Evolutionary conservation across 1,140 invertebrate species (phyloP).

Genomic region (Zophobas atratus): DNA sequence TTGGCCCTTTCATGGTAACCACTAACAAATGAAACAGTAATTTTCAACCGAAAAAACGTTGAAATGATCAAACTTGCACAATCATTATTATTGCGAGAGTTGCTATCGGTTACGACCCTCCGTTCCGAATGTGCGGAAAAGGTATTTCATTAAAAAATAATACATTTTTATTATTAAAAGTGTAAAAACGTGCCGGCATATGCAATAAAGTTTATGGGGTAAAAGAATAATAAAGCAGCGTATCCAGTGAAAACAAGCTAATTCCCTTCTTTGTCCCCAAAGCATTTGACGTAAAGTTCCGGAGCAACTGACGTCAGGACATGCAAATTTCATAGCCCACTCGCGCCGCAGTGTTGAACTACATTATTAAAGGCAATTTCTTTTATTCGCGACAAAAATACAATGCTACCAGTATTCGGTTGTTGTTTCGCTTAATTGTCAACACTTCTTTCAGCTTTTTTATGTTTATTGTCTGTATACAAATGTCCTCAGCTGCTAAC

Average conservation of each 20-base stretch:
- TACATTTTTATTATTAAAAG: slow-evolving; percentile 37
- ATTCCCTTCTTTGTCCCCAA: slow-evolving; percentile 54
- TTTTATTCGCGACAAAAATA: slow-evolving; percentile 62
- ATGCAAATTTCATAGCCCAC: slow-evolving; percentile 62
- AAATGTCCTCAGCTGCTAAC: slow-evolving; percentile 58
- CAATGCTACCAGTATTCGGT: slow-evolving; percentile 59
- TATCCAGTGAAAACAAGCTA: slow-evolving; percentile 50
- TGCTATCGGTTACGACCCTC: not conserved
- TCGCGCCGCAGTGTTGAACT: slow-evolving; percentile 55
- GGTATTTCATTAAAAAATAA: slow-evolving; percentile 27
- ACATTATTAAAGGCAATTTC: slow-evolving; percentile 65
- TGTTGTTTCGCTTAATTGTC: slow-evolving; percentile 63
- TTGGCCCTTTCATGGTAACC: no score
- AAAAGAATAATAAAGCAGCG: slow-evolving; percentile 51
- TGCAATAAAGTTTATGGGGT: slow-evolving; percentile 50
- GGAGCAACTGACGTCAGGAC: slow-evolving; percentile 56
- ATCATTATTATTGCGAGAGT: not conserved
- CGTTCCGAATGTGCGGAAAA: not conserved
- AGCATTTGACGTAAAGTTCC: slow-evolving; percentile 58
- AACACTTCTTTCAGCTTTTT: slow-evolving; percentile 62
- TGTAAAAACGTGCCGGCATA: slow-evolving; percentile 22
- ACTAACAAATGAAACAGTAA: no score
- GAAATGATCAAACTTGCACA: no score
- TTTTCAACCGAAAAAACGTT: no score
- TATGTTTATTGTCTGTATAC: slow-evolving; percentile 60